Conservation (phyloP, 2,888 invertebrate species). For the Liodrosophila aerea region DNA sequence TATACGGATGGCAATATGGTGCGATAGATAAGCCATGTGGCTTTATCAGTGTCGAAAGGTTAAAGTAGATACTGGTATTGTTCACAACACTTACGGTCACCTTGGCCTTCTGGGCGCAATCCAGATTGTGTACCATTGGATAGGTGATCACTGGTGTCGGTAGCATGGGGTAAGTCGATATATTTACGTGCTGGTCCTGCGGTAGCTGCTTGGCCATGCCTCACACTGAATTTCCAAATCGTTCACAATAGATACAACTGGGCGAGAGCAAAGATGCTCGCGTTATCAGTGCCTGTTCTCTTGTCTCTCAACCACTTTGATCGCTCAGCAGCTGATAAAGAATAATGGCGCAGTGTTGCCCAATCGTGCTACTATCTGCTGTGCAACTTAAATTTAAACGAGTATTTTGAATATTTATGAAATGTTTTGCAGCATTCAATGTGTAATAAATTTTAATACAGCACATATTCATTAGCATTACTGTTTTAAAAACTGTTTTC, state of each 20-base stretch:
- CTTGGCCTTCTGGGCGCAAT: conserved; percentile 5
- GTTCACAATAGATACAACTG: conserved; percentile 18
- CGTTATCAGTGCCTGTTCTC: conserved; percentile 12
- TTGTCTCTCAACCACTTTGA: neutral
- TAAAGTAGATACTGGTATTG: neutral
- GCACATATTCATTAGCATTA: no score
- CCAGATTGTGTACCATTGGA: conserved; percentile 47
- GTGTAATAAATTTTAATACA: no score
- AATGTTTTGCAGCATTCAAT: no score
- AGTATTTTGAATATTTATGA: neutral
- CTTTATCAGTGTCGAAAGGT: conserved; percentile 2
- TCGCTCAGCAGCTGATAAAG: conserved; percentile 9
- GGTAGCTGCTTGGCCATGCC: conserved; percentile 26
- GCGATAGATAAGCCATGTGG: conserved; percentile 4
- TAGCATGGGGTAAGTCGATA: neutral
- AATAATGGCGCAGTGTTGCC: conserved; percentile 23
- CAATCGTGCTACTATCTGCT: no score
- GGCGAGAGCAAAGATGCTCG: conserved; percentile 3
- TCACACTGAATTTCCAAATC: conserved; percentile 1
- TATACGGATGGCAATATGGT: no score
- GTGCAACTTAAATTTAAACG: no score
- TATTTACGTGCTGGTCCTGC: neutral
- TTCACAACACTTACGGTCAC: conserved; percentile 32
- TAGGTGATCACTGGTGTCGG: conserved; percentile 34
- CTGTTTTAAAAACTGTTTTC: no score